Conservation (phyloP, 2,113 vertebrate species). For the Numida meleagris region DNA sequence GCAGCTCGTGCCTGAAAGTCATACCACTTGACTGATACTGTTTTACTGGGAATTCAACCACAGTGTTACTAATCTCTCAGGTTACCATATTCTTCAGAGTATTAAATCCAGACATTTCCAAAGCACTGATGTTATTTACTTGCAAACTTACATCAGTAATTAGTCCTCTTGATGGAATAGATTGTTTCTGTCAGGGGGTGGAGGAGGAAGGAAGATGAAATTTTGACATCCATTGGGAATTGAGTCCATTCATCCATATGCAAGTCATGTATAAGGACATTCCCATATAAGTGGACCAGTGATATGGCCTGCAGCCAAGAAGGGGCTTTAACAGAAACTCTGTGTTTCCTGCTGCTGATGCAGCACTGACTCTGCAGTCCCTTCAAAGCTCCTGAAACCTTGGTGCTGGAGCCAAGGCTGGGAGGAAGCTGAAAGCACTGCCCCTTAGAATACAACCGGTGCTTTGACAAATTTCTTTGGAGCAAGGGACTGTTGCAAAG, state of each 20-base stretch:
- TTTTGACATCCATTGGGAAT: neutral
- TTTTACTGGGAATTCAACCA: neutral
- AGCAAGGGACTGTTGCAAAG: neutral
- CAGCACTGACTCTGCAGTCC: neutral
- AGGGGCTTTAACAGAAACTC: slow-evolving; percentile 41
- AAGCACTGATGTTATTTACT: neutral
- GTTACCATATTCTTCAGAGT: neutral
- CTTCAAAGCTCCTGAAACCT: neutral
- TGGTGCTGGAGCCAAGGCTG: neutral
- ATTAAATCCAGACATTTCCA: neutral
- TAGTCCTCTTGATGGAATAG: neutral
- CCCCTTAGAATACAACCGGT: neutral
- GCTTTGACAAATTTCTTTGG: neutral
- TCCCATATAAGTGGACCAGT: neutral
- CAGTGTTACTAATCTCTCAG: neutral
- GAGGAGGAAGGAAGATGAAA: neutral
- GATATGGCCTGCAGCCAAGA: slow-evolving; percentile 41
- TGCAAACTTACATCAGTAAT: neutral
- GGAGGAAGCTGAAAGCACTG: slow-evolving; percentile 5
- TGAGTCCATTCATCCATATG: neutral
- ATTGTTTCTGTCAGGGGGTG: neutral
- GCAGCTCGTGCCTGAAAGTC: neutral
- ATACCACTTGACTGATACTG: neutral
- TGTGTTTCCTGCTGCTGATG: slow-evolving; percentile 22
- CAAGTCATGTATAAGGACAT: neutral